These are phyloP conservation scores for Lithophane socia DNA, from an alignment of 2,888 invertebrate genomes.

Conservation along the genomic window DNA sequence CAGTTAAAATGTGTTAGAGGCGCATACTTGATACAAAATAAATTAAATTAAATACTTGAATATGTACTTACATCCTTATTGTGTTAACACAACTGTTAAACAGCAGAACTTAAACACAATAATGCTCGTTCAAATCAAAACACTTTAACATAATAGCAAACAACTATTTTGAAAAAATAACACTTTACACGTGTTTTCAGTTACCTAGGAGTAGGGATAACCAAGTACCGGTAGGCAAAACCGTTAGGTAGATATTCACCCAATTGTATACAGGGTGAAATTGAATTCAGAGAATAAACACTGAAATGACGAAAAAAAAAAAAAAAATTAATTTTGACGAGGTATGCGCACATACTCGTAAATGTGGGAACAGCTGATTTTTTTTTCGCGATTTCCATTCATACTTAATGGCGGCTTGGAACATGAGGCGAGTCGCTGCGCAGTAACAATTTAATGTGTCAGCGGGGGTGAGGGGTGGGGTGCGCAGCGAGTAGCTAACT, in stretches of 20 bases:
- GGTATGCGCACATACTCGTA: too few relatives aligned
- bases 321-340: too few relatives aligned
- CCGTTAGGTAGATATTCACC: not conserved
- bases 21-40: not conserved
- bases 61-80: conserved; percentile 18
- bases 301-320: too few relatives aligned
- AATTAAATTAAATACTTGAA: not conserved
- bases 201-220: not conserved
- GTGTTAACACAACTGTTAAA: conserved; percentile 7
- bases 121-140: conserved; percentile 14
- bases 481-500: too few relatives aligned
- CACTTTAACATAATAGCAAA: conserved; percentile 16
- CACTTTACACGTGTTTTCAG: conserved; percentile 2
- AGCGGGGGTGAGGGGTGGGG: too few relatives aligned
- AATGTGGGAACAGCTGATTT: too few relatives aligned
- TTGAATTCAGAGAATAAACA: too few relatives aligned
- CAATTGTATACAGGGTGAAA: not conserved
- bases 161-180: not conserved
- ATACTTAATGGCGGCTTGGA: too few relatives aligned
- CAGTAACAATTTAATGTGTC: too few relatives aligned
- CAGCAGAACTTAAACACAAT: conserved; percentile 1
- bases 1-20: not conserved
- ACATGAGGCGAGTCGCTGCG: too few relatives aligned
- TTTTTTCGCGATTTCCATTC: too few relatives aligned
- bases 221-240: not conserved